A percentile compares a stretch with the other conserved stretches of the same genome.
Evolutionary conservation across 2,797 vertebrate genomes (phyloP).

Genomic region (Prionace glauca): DNA sequence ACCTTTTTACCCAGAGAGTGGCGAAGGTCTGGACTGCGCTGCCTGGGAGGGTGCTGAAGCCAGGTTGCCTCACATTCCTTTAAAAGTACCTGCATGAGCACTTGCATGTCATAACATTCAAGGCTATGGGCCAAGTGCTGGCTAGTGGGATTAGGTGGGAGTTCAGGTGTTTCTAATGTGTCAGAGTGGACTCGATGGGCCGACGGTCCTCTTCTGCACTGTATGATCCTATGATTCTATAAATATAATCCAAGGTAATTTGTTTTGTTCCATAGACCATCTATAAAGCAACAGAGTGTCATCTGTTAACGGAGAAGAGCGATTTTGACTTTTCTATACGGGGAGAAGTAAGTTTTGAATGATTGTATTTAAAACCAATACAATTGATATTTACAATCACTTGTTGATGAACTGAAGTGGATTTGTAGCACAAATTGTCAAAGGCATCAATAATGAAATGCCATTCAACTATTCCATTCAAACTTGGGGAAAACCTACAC

Average conservation of each 20-base stretch:
- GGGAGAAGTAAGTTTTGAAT: neutral
- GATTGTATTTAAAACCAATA: neutral
- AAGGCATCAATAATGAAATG: neutral
- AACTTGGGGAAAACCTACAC: neutral
- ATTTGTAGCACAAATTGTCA: neutral
- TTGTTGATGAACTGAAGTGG: neutral
- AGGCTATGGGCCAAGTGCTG: no score
- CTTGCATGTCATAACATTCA: no score
- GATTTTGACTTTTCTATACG: neutral
- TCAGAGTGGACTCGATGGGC: no score
- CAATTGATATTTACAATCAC: neutral
- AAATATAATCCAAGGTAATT: neutral
- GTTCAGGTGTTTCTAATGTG: no score
- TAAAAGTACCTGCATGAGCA: no score
- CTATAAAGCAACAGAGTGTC: neutral
- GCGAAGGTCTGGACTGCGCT: no score
- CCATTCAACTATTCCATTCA: neutral
- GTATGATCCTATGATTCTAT: no score
- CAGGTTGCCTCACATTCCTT: no score
- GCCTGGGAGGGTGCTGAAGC: no score
- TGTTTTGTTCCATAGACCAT: neutral
- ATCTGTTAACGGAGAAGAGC: neutral
- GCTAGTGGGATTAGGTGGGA: no score
- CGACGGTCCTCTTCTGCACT: no score
- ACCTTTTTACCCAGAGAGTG: no score